These are phyloP conservation scores for Ganaspis sp. DNA, from an alignment of 1,140 invertebrate species.

Conservation along the genomic window DNA sequence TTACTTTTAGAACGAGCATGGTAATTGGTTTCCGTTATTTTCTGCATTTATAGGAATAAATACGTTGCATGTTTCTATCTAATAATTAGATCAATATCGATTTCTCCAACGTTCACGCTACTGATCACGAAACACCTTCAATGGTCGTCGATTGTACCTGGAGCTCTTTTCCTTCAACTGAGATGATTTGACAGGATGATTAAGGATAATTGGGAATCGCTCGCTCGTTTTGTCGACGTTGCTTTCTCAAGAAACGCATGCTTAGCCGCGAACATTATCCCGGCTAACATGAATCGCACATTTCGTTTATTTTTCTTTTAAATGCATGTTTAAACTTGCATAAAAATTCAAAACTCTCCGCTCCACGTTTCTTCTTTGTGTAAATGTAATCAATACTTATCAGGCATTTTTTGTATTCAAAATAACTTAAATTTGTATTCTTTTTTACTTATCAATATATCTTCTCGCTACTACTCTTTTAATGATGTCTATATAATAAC, in stretches of 20 bases:
- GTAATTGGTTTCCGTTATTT: constrained; percentile 18
- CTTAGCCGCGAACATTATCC: constrained; percentile 1
- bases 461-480: too few relatives aligned
- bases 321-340: not conserved
- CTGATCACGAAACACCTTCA: constrained; percentile 26
- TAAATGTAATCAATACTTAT: too few relatives aligned
- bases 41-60: constrained; percentile 19
- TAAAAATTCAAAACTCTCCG: not conserved
- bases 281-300: not conserved
- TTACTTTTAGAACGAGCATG: not conserved
- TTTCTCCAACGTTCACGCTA: constrained; percentile 13
- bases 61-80: constrained; percentile 29
- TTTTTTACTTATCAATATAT: too few relatives aligned
- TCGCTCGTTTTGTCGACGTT: constrained; percentile 22
- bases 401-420: too few relatives aligned
- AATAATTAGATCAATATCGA: constrained; percentile 28
- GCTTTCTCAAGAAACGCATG: constrained; percentile 19
- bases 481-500: too few relatives aligned
- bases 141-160: constrained; percentile 17
- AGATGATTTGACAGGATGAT: constrained; percentile 29
- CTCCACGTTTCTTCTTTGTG: too few relatives aligned
- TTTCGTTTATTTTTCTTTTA: not conserved
- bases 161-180: constrained; percentile 6
- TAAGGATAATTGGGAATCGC: constrained; percentile 20
- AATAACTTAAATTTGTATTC: too few relatives aligned